Evolutionary conservation across 2,888 invertebrate species (phyloP), one percentile per base, ranked within the genome.

Genomic region (Elysia crispata): DNA sequence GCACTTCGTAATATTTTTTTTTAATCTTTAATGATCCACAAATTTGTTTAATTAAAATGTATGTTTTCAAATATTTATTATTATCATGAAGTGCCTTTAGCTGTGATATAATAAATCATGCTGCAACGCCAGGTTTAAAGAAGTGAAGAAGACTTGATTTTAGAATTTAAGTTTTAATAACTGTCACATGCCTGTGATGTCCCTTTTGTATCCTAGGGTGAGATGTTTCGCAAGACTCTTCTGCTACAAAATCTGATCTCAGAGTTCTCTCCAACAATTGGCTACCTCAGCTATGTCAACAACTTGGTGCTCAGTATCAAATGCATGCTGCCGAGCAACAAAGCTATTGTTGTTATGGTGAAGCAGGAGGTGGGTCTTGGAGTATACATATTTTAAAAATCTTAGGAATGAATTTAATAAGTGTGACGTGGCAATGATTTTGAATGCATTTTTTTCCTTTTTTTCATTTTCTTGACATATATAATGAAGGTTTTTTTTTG

Each of bases 231-330:
- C 49, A 86, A 84, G 77, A 84, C 87, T 25, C 84, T 89, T 5
- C 89, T 89, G 76, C 81, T 90, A 41, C 83, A 86, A 18, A 86
- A 88, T 81, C 79, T 89, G 83, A 80, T 85, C 50, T 80, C 76
- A 82, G 87, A 84, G 86, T 89, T 87, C 86, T 86, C 76, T 82
- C 85, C 25, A 30, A 62, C 74, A n/a, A 30, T 76, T 62, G 69
- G 77, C 23, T 84, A 84, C 66, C 81, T 84, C 28, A 57, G 60
- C 11, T 80, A 80, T 54, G 50, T 84, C 13, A 60, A 78, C 74
- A 67, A 76, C 31, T 81, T 85, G 8, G 82, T 90, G 67, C 81
- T 79, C 33, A 81, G 79, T 72, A 85, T 89, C 11, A 75, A 85
- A 49, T 88, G 87, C 64, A 74, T 84, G 76, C 81, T 89, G 80